phyloP scores from a whole-genome alignment of 2,888 invertebrate genomes.

The Arrhopalites spinosus region DNA sequence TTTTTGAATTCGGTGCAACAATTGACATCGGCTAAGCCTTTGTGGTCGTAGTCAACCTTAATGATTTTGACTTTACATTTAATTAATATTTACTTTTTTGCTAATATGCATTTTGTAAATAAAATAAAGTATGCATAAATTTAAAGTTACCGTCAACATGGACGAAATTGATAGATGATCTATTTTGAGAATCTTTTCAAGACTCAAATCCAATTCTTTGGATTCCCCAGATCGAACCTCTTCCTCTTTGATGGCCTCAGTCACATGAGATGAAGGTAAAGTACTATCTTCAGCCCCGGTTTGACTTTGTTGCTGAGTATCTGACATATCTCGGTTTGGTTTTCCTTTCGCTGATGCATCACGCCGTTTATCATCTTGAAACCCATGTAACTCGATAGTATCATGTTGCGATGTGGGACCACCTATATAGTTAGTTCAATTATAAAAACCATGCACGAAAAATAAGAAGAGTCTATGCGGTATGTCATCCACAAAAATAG shows the following conservation, averaged over 20 bases:
- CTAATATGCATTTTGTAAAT: too few species aligned
- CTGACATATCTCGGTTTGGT: too few species aligned
- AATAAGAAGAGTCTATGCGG: neutral
- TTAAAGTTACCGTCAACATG: slow-evolving; percentile 61
- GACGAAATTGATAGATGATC: slow-evolving; percentile 75
- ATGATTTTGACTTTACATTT: too few species aligned
- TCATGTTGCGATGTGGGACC: slow-evolving; percentile 90
- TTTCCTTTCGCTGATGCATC: slow-evolving; percentile 27
- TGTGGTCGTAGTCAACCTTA: too few species aligned
- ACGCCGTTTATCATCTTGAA: slow-evolving; percentile 69
- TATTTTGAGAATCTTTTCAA: slow-evolving; percentile 80
- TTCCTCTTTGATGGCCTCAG: slow-evolving; percentile 32
- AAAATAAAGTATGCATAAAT: neutral
- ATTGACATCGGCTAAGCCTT: too few species aligned
- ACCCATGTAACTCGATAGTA: slow-evolving; percentile 90
- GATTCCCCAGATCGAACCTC: slow-evolving; percentile 17
- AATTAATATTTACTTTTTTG: too few species aligned
- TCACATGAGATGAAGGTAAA: neutral
- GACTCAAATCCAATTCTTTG: slow-evolving; percentile 62
- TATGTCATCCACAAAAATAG: neutral
- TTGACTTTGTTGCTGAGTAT: neutral
- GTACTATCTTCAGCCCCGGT: slow-evolving; percentile 17
- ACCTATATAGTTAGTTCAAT: slow-evolving; percentile 59
- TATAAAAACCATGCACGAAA: neutral
- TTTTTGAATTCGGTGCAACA: neutral